phyloP scores from a whole-genome alignment of 2,888 invertebrate genomes.

The Heterodera filipjevi region DNA sequence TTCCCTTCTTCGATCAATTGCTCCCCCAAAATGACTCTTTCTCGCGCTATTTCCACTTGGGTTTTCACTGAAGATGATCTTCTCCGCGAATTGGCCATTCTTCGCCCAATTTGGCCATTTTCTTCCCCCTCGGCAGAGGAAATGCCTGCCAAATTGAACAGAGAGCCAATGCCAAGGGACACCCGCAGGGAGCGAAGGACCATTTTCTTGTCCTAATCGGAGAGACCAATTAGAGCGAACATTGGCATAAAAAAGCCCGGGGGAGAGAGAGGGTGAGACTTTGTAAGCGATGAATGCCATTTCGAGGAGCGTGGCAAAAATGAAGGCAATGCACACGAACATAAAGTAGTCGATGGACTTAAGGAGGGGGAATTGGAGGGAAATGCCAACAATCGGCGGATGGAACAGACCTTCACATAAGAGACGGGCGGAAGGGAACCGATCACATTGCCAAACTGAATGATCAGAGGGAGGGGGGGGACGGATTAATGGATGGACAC shows the following conservation, averaged over 20 bases:
- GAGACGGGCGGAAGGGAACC: constrained; percentile 60
- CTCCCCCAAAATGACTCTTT: background rate
- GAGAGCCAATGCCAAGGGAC: constrained; percentile 27
- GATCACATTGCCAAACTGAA: constrained; percentile 60
- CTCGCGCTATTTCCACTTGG: background rate
- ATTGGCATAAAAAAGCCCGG: constrained; percentile 3
- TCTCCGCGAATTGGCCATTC: background rate
- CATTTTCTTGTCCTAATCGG: constrained; percentile 39
- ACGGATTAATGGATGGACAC: no score
- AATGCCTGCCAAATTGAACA: constrained; percentile 34
- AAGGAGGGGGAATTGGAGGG: background rate
- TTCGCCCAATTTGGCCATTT: background rate
- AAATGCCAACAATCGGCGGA: no score
- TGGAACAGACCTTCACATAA: constrained; percentile 52
- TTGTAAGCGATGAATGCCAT: constrained; percentile 62
- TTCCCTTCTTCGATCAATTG: background rate
- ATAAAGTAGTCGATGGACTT: constrained; percentile 60
- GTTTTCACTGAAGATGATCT: background rate
- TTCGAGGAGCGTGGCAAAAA: constrained; percentile 60
- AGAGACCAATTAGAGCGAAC: background rate
- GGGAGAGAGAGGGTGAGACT: constrained; percentile 33
- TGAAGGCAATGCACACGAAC: constrained; percentile 59
- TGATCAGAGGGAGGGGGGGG: background rate
- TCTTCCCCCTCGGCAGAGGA: constrained; percentile 10
- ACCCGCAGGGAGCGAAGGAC: constrained; percentile 34